phyloP scores from a whole-genome alignment of 1,140 invertebrate species.

The Trachymyrmex septentrionalis region DNA sequence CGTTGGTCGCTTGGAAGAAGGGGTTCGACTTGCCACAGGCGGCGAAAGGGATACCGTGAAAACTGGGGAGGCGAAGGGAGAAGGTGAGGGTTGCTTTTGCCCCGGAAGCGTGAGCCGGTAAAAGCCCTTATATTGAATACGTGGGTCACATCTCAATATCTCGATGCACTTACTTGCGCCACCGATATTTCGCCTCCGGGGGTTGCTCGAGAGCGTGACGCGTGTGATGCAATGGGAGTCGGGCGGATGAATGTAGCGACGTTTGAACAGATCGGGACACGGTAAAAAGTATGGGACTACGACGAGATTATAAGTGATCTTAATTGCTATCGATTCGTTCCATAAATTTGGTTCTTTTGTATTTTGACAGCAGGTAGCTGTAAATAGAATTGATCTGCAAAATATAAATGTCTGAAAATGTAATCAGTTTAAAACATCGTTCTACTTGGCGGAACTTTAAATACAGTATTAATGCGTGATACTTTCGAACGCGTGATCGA shows the following conservation, averaged over 20 bases:
- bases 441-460: neutral
- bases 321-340: neutral
- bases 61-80: neutral
- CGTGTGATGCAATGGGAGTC: neutral
- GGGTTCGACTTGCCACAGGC: conserved; percentile 18
- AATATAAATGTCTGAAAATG: neutral
- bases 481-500: neutral
- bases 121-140: conserved; percentile 81
- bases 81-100: conserved; percentile 26
- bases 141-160: conserved; percentile 80
- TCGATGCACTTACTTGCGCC: conserved; percentile 72
- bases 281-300: too few relatives aligned
- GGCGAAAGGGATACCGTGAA: conserved; percentile 38
- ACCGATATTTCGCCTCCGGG: conserved; percentile 65
- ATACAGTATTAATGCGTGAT: conserved; percentile 1
- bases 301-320: neutral
- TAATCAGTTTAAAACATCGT: neutral
- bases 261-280: neutral
- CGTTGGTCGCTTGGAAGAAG: conserved; percentile 46
- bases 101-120: conserved; percentile 62
- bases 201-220: conserved; percentile 24
- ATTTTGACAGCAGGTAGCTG: neutral
- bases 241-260: neutral
- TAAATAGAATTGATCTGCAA: neutral
- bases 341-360: neutral